A percentile compares a stretch with the other conserved stretches of the same genome.
These are phyloP conservation scores for Oncopodura yosiiana DNA, from an alignment of 1,140 invertebrate genomes.

Conservation along the genomic window DNA sequence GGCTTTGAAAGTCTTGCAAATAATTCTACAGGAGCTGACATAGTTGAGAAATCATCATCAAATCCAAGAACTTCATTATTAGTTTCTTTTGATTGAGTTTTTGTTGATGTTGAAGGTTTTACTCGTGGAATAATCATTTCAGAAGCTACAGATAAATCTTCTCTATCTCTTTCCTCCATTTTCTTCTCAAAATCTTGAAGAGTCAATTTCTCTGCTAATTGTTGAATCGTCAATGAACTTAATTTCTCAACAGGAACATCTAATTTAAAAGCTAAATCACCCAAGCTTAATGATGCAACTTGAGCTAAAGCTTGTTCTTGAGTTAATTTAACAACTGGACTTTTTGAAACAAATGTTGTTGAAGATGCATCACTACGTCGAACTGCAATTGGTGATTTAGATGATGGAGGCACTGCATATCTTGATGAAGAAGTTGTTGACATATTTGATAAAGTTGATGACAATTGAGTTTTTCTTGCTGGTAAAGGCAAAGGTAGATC, in stretches of 20 bases:
- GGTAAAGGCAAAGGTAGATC: conserved; percentile 22
- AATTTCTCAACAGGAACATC: conserved; percentile 62
- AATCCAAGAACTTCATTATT: conserved; percentile 41
- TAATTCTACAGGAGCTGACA: conserved; percentile 25
- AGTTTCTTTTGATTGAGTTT: conserved; percentile 15
- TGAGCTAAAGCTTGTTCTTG: conserved; percentile 55
- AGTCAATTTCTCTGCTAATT: conserved; percentile 67
- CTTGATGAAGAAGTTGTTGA: no score
- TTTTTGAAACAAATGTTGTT: conserved; percentile 44
- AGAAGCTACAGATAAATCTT: conserved; percentile 13
- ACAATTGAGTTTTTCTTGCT: conserved; percentile 2
- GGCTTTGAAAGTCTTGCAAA: background rate
- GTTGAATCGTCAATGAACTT: conserved; percentile 72
- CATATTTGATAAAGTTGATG: no score
- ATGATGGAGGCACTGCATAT: background rate
- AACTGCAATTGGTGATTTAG: no score
- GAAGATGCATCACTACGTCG: conserved; percentile 51
- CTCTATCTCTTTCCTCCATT: conserved; percentile 16
- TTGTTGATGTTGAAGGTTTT: background rate
- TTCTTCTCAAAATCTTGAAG: conserved; percentile 22
- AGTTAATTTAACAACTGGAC: conserved; percentile 16
- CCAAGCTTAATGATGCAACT: conserved; percentile 65
- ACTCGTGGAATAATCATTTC: background rate
- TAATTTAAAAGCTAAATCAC: conserved; percentile 62
- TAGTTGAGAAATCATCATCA: conserved; percentile 31